These are phyloP conservation scores for Lucinisca nassula DNA, from an alignment of 2,888 invertebrate species.

Conservation along the genomic window DNA sequence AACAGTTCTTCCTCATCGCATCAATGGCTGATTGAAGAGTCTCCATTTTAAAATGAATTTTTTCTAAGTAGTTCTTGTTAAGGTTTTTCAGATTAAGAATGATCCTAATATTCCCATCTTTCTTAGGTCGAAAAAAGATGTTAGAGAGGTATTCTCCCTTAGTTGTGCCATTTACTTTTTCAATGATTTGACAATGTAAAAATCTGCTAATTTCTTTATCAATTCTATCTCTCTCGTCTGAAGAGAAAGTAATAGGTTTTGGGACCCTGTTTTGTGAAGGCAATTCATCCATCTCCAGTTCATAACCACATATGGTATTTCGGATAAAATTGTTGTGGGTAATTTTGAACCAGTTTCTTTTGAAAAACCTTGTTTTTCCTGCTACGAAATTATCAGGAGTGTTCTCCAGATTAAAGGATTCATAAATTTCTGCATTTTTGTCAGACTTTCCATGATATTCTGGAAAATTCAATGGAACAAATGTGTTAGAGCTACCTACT, in stretches of 20 bases:
- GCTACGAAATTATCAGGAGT: conserved; percentile 32
- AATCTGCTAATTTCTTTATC: conserved; percentile 31
- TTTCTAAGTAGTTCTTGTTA: conserved; percentile 14
- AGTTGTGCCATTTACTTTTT: not conserved
- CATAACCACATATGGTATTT: conserved; percentile 38
- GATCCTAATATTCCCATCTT: conserved; percentile 15
- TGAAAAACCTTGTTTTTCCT: conserved; percentile 16
- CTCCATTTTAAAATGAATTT: conserved; percentile 38
- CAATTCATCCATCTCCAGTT: conserved; percentile 26
- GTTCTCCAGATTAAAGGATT: conserved; percentile 6
- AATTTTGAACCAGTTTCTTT: conserved; percentile 20
- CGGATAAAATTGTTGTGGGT: conserved; percentile 40
- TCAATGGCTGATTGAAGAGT: conserved; percentile 23
- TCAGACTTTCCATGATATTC: not conserved
- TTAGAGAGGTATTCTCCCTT: conserved; percentile 40
- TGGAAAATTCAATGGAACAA: not conserved
- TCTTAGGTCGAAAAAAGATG: conserved; percentile 31
- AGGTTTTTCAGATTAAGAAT: conserved; percentile 19
- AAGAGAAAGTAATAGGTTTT: conserved; percentile 28
- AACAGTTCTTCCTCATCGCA: conserved; percentile 25
- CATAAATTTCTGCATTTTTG: not conserved
- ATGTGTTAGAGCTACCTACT: not conserved
- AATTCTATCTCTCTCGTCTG: conserved; percentile 24
- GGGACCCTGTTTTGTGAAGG: conserved; percentile 22
- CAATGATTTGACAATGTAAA: conserved; percentile 31